Conservation (phyloP, 2,797 vertebrate species). For the Anguilla marmorata region DNA sequence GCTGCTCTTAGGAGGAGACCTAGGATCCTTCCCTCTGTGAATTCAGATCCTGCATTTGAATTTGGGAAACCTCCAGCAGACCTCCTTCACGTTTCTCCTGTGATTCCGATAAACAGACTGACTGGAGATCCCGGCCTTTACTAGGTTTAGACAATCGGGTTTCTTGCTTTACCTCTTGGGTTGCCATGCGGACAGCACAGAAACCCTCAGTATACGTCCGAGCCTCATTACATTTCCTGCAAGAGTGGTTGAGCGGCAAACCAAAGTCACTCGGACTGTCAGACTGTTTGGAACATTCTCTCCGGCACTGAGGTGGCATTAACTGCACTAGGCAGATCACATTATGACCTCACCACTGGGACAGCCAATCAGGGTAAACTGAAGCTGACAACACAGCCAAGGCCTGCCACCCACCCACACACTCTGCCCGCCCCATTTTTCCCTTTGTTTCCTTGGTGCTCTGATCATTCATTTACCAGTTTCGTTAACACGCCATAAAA, state of each 20-base stretch:
- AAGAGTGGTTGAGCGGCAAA: background rate
- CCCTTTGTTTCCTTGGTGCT: background rate
- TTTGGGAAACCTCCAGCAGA: too few relatives aligned
- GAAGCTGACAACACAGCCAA: slow-evolving; percentile 12
- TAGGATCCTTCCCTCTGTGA: too few relatives aligned
- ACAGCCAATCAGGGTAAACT: slow-evolving; percentile 26
- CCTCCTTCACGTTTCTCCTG: background rate
- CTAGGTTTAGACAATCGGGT: background rate
- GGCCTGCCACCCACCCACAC: background rate
- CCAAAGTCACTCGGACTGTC: background rate
- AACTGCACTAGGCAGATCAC: slow-evolving; percentile 68
- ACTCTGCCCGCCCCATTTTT: background rate
- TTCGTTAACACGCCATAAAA: background rate
- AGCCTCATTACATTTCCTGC: background rate
- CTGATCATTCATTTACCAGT: background rate
- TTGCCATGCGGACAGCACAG: background rate
- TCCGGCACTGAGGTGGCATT: slow-evolving; percentile 65
- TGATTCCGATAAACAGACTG: background rate
- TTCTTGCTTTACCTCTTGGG: background rate
- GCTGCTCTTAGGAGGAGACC: background rate
- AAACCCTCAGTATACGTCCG: background rate
- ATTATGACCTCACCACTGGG: slow-evolving; percentile 9
- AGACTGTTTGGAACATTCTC: slow-evolving; percentile 28
- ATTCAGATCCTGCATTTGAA: background rate
- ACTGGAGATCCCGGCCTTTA: background rate